phyloP scores from a whole-genome alignment of 2,888 invertebrate species.

The Ethmia dodecea region DNA sequence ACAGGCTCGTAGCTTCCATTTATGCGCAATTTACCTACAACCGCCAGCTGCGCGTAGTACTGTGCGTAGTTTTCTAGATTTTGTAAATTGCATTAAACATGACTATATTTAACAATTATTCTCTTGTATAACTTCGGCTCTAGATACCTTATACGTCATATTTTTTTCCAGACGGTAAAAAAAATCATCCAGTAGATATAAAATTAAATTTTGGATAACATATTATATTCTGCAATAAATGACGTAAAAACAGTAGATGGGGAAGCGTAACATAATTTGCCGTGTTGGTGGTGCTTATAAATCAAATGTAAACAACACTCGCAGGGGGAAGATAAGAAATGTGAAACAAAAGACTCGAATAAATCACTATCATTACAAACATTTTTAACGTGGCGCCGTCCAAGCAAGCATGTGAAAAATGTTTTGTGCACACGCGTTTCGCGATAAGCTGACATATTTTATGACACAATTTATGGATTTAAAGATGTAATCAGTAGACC shows the following conservation, averaged over 20 bases:
- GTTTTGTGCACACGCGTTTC: neutral
- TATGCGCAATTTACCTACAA: too few relatives aligned
- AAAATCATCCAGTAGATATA: conserved; percentile 22
- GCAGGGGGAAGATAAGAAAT: conserved; percentile 27
- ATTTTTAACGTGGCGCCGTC: conserved; percentile 16
- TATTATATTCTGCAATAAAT: conserved; percentile 40
- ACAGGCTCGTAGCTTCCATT: too few relatives aligned
- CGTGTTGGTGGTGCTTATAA: conserved; percentile 40
- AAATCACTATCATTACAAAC: conserved; percentile 23
- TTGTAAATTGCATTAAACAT: too few relatives aligned
- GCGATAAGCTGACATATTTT: neutral
- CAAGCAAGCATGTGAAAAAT: conserved; percentile 2
- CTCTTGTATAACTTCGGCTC: too few relatives aligned
- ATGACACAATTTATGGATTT: neutral
- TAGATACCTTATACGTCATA: too few relatives aligned
- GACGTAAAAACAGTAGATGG: conserved; percentile 45
- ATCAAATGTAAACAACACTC: conserved; percentile 54
- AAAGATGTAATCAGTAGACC: too few relatives aligned
- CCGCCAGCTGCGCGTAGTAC: too few relatives aligned
- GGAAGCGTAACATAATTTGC: conserved; percentile 47
- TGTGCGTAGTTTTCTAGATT: too few relatives aligned
- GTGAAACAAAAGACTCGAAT: conserved; percentile 32
- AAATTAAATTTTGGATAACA: too few relatives aligned
- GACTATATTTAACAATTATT: too few relatives aligned
- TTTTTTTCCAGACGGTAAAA: too few relatives aligned